phyloP scores from a whole-genome alignment of 2,797 vertebrate species.

The Staurois parvus region DNA sequence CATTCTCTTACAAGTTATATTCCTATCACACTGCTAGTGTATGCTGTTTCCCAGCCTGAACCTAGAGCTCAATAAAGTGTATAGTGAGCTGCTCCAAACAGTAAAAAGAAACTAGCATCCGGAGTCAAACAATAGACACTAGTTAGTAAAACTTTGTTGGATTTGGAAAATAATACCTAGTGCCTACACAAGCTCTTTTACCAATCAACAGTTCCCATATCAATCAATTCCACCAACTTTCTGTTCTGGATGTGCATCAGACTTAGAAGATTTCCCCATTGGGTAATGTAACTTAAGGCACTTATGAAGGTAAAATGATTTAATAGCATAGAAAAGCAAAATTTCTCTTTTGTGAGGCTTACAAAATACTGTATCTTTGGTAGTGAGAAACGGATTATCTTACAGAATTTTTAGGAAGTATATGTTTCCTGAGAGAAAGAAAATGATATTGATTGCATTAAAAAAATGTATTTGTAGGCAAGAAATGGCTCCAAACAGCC shows the following conservation, averaged over 20 bases:
- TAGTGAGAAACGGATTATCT: not conserved
- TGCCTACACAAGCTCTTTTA: not conserved
- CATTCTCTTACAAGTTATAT: no score
- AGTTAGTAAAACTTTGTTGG: not conserved
- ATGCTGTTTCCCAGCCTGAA: not conserved
- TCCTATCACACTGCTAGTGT: not conserved
- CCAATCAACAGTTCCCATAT: not conserved
- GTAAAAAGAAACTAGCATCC: no score
- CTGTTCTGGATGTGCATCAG: not conserved
- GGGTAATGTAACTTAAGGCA: not conserved
- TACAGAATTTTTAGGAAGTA: conserved; percentile 19
- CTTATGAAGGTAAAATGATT: not conserved
- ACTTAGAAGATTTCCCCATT: not conserved
- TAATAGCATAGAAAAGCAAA: not conserved
- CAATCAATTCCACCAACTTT: not conserved
- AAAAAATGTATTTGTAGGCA: conserved; percentile 29
- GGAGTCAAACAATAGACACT: not conserved
- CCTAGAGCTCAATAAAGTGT: not conserved
- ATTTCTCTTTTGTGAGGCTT: not conserved
- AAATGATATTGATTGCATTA: conserved; percentile 37
- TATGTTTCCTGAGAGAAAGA: conserved; percentile 26
- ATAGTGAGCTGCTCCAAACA: not conserved
- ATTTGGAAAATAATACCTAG: not conserved
- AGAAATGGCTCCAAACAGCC: conserved; percentile 31
- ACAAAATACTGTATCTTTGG: not conserved